Percentiles rank a stretch among this genome's conserved stretches.
phyloP scores from a whole-genome alignment of 2,797 vertebrate genomes.

The Pipistrellus pygmaeus region DNA sequence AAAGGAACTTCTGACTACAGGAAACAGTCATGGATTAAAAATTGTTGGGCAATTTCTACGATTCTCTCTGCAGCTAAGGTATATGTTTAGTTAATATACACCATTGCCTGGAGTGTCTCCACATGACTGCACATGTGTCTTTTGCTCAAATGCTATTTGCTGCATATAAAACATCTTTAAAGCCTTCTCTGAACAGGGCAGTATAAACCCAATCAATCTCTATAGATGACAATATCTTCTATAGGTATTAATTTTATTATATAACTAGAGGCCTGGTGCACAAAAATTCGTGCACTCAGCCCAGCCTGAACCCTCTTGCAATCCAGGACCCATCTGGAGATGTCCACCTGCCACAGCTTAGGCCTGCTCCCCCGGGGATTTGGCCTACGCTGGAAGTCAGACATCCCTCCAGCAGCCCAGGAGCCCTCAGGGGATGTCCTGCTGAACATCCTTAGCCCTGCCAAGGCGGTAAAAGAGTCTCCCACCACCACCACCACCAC shows the following conservation, averaged over 20 bases:
- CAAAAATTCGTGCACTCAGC: too few relatives aligned
- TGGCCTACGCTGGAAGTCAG: too few relatives aligned
- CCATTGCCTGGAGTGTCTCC: background rate
- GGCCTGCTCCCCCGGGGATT: too few relatives aligned
- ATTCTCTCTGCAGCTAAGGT: background rate
- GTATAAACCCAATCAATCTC: background rate
- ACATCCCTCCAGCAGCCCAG: too few relatives aligned
- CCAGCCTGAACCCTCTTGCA: too few relatives aligned
- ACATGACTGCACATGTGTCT: background rate
- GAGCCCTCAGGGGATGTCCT: too few relatives aligned
- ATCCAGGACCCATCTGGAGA: too few relatives aligned
- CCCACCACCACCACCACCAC: too few relatives aligned
- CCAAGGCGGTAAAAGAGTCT: too few relatives aligned
- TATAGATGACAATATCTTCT: background rate
- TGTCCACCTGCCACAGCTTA: too few relatives aligned
- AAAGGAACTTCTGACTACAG: slow-evolving; percentile 18
- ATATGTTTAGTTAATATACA: slow-evolving; percentile 14
- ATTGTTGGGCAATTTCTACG: slow-evolving; percentile 1
- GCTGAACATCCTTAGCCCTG: too few relatives aligned
- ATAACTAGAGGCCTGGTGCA: background rate
- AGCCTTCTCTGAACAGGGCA: background rate
- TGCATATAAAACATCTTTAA: slow-evolving; percentile 34
- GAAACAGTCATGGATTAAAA: slow-evolving; percentile 33
- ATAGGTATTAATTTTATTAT: slow-evolving; percentile 32
- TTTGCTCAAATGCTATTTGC: slow-evolving; percentile 3